Evolutionary conservation across 2,113 vertebrate genomes (phyloP).

Genomic region (Lucifuga dentata): DNA sequence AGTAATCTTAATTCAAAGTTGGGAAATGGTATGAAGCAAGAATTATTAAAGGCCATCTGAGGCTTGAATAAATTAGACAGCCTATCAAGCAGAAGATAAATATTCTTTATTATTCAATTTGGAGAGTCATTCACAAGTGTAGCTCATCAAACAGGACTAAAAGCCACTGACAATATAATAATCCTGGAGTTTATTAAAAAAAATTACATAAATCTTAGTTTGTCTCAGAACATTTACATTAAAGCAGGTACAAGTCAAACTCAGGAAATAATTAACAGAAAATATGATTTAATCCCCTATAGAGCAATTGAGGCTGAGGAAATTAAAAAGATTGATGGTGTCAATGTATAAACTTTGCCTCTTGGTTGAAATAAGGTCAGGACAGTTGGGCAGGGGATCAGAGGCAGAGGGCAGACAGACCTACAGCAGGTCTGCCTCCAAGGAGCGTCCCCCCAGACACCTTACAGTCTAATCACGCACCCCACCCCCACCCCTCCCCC

Average conservation of each 20-base stretch:
- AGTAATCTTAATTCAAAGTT: no score
- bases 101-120: neutral
- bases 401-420: conserved; percentile 7
- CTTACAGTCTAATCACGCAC: neutral
- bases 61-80: conserved; percentile 4
- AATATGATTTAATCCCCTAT: neutral
- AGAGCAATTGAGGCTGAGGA: neutral
- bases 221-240: neutral
- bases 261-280: neutral
- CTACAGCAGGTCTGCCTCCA: conserved; percentile 16
- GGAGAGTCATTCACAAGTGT: neutral
- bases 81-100: neutral
- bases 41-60: neutral
- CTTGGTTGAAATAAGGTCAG: neutral
- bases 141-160: neutral
- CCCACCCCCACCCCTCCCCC: no score
- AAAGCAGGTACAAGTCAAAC: neutral
- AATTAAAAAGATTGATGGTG: neutral
- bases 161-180: neutral
- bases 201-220: neutral
- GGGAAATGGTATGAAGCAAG: no score
- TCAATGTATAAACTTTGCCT: neutral
- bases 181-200: neutral
- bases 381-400: neutral
- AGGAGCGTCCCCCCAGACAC: neutral